Conservation (phyloP, 2,113 vertebrate species). For the Charadrius vociferus region DNA sequence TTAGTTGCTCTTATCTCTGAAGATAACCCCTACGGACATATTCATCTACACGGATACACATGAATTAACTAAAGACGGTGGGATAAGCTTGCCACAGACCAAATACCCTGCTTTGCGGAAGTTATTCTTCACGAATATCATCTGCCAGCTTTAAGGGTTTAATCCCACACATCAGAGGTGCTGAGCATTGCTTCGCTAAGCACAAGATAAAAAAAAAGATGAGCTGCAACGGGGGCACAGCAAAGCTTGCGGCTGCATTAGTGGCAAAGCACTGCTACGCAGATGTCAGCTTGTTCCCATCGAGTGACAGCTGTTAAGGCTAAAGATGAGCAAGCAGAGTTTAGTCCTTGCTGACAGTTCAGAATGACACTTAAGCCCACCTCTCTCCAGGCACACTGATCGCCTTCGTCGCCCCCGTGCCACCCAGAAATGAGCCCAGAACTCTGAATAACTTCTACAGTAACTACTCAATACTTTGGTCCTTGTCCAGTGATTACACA, state of each 20-base stretch:
- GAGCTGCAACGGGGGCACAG: background rate
- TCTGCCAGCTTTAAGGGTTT: background rate
- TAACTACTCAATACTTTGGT: background rate
- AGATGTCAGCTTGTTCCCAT: background rate
- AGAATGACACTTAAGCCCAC: background rate
- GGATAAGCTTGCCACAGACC: background rate
- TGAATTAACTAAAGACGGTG: background rate
- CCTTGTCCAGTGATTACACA: background rate
- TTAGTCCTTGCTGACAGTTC: background rate
- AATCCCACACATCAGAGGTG: slow-evolving; percentile 12
- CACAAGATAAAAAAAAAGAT: slow-evolving; percentile 11
- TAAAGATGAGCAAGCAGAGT: background rate
- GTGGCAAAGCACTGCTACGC: background rate
- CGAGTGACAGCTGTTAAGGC: background rate
- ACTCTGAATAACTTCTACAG: background rate
- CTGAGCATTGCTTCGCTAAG: background rate
- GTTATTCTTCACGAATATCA: background rate
- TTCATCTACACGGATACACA: background rate
- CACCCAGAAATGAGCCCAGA: background rate
- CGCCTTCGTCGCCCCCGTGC: background rate
- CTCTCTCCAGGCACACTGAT: background rate
- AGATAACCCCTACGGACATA: background rate
- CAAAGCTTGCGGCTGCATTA: background rate
- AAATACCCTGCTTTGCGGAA: background rate
- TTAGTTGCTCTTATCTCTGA: background rate